Base-by-base conservation (phyloP, 2,888 invertebrate genomes). In the Cephonodes hylas region DNA sequence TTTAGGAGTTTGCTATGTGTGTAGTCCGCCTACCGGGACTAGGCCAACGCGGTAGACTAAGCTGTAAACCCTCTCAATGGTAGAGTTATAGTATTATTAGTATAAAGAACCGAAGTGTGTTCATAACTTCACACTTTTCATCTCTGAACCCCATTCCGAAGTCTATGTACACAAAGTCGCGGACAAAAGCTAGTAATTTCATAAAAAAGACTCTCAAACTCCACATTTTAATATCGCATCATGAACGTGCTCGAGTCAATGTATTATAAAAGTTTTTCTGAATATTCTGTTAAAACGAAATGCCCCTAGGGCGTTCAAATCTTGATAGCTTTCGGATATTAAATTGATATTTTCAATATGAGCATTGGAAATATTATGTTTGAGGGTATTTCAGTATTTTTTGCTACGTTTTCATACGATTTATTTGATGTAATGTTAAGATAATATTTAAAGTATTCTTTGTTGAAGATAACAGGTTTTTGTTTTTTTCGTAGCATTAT, bases 261-360 rank as follows among this genome's bases (percentile, higher is more conserved):
- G 8, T 27, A 48, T 48, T 15, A 38, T 38, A 38, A 38, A 22
- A 34, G 57, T 34, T 38, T 57, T 42, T 23, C 8, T 58, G 58
- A 58, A 58, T 42, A 23, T 58, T 42, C 34, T 58, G 38, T 23
- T 42, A 38, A 58, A 57, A 15, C 53, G 31, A 4, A 69, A 18
- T 18, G 18, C 31, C 53, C n/a, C 31, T 27, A 15, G 53, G 53
- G 31, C 53, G 53, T 53, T 31, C 31, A 31, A 31, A 53, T 53
- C 53, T 75, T 59, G 66, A 67, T 69, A 66, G 69, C 65, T 53
- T 53, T 53, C 53, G 31, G 53, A 53, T 53, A 53, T 53, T 18
- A 53, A 53, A 53, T 53, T 53, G 53, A 53, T 53, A 53, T 53
- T 53, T 48, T 53, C 53, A 53, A 53, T 53, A 53, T 48, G 53